phyloP scores from a whole-genome alignment of 2,888 invertebrate genomes.

The Hedya salicella region DNA sequence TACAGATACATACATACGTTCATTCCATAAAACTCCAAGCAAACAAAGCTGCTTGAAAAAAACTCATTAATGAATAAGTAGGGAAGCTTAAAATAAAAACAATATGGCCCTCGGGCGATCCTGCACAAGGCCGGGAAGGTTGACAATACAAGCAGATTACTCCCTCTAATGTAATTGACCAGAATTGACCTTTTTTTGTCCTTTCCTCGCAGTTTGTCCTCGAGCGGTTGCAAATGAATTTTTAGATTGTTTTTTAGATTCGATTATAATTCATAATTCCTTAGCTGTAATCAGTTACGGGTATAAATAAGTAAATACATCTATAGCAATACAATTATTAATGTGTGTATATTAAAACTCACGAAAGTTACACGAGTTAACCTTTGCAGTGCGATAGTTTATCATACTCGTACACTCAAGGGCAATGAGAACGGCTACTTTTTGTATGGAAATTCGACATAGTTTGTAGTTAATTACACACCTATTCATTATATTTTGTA shows the following conservation, averaged over 20 bases:
- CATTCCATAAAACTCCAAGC: neutral
- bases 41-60: slow-evolving; percentile 9
- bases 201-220: slow-evolving; percentile 4
- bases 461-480: no score
- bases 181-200: slow-evolving; percentile 21
- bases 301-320: no score
- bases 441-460: no score
- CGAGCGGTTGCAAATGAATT: slow-evolving; percentile 6
- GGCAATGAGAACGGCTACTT: no score
- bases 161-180: slow-evolving; percentile 26
- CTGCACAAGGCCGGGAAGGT: slow-evolving; percentile 6
- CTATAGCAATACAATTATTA: no score
- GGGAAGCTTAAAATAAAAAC: slow-evolving; percentile 8
- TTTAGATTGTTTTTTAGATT: slow-evolving; percentile 3
- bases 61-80: slow-evolving; percentile 9
- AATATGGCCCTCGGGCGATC: slow-evolving; percentile 12
- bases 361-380: no score
- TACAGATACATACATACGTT: neutral
- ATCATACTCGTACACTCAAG: no score
- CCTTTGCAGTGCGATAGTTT: no score
- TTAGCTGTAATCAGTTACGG: neutral
- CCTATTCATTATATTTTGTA: no score
- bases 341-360: no score
- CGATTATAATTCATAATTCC: neutral
- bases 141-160: slow-evolving; percentile 21